These are phyloP conservation scores for Diarsia brunnea DNA, from an alignment of 2,888 invertebrate genomes.

Conservation along the genomic window DNA sequence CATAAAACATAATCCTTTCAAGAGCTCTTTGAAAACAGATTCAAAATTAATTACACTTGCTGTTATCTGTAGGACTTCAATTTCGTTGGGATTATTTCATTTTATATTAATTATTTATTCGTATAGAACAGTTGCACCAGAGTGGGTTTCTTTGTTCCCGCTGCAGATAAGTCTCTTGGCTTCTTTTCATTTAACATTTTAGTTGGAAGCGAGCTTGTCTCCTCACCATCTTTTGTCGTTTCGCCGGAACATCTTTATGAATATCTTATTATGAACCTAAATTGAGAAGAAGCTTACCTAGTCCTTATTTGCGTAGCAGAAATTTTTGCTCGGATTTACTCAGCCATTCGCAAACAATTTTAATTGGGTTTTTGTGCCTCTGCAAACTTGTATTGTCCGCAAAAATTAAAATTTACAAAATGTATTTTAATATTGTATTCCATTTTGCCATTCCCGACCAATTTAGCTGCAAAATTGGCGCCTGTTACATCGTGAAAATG, in stretches of 20 bases:
- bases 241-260: slow-evolving; percentile 85
- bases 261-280: slow-evolving; percentile 88
- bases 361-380: slow-evolving; percentile 87
- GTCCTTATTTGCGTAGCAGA: slow-evolving; percentile 85
- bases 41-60: slow-evolving; percentile 49
- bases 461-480: slow-evolving; percentile 45
- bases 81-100: slow-evolving; percentile 54
- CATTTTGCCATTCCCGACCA: slow-evolving; percentile 48
- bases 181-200: slow-evolving; percentile 84
- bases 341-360: slow-evolving; percentile 88
- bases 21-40: slow-evolving; percentile 29
- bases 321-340: slow-evolving; percentile 85
- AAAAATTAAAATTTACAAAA: slow-evolving; percentile 76
- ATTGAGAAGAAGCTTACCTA: slow-evolving; percentile 87
- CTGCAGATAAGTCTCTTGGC: slow-evolving; percentile 70
- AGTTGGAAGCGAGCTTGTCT: slow-evolving; percentile 75
- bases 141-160: slow-evolving; percentile 68
- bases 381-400: slow-evolving; percentile 82
- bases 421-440: slow-evolving; percentile 60
- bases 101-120: slow-evolving; percentile 55
- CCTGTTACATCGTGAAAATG: slow-evolving; percentile 41
- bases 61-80: slow-evolving; percentile 38
- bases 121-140: slow-evolving; percentile 60
- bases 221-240: slow-evolving; percentile 80
- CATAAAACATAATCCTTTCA: slow-evolving; percentile 18